phyloP scores from a whole-genome alignment of 2,797 vertebrate species.

The Eulemur coronatus region DNA sequence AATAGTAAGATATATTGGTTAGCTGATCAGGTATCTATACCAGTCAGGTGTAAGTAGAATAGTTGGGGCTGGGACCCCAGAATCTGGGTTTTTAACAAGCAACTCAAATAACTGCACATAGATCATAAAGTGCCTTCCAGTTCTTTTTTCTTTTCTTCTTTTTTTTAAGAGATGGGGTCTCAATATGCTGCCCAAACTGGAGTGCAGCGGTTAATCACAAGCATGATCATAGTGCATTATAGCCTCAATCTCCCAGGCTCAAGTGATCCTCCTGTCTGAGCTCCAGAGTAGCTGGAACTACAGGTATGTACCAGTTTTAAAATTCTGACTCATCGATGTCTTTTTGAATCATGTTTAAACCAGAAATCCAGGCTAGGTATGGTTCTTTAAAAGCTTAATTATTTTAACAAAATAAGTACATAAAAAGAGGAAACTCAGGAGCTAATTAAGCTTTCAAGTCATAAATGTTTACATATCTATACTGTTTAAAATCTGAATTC shows the following conservation, averaged over 20 bases:
- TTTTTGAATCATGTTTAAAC: constrained; percentile 2
- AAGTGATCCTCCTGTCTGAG: neutral
- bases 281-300: neutral
- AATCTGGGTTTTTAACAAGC: constrained; percentile 26
- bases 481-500: constrained; percentile 41
- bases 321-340: constrained; percentile 21
- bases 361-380: constrained; percentile 29
- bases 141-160: neutral
- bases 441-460: neutral
- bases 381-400: constrained; percentile 41
- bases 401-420: neutral
- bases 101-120: neutral
- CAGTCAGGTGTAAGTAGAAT: neutral
- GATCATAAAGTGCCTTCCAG: neutral
- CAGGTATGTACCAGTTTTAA: neutral
- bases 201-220: neutral
- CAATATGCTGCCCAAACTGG: neutral
- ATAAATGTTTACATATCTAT: neutral
- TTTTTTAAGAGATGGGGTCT: neutral
- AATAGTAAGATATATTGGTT: neutral
- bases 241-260: neutral
- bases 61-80: neutral
- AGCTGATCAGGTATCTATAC: neutral
- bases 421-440: constrained; percentile 7
- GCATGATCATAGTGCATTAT: neutral